phyloP scores from a whole-genome alignment of 2,113 vertebrate species.

The Sylvietta virens region DNA sequence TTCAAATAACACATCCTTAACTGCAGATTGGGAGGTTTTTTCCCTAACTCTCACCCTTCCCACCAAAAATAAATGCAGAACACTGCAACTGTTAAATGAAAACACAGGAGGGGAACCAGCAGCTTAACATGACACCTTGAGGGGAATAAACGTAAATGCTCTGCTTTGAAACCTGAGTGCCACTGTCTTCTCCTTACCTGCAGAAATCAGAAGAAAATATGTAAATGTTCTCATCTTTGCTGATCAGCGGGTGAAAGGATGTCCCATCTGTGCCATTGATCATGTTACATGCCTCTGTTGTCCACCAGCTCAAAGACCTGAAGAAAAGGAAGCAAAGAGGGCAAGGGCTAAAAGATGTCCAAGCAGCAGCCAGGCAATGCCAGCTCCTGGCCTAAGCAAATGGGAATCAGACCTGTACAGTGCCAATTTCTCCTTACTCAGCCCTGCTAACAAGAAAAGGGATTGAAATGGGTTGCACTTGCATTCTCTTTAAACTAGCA shows the following conservation, averaged over 20 bases:
- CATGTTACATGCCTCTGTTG: conserved; percentile 86
- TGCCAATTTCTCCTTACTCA: neutral
- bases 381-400: neutral
- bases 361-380: neutral
- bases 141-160: rapidly evolving
- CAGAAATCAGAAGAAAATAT: conserved; percentile 94
- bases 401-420: neutral
- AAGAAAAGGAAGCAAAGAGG: neutral
- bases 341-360: neutral
- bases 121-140: neutral
- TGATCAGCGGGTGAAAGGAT: conserved; percentile 85
- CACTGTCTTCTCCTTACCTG: conserved; percentile 73
- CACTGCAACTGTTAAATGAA: neutral
- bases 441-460: neutral
- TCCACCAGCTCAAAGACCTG: conserved; percentile 89
- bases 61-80: neutral
- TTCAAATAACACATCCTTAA: neutral
- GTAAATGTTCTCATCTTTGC: conserved; percentile 83
- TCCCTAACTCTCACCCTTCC: neutral
- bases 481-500: neutral
- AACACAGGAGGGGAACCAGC: neutral
- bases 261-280: conserved; percentile 96
- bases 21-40: neutral
- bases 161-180: neutral
- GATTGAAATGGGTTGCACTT: neutral